phyloP scores from a whole-genome alignment of 2,888 invertebrate genomes.

The Blastobasis adustella region DNA sequence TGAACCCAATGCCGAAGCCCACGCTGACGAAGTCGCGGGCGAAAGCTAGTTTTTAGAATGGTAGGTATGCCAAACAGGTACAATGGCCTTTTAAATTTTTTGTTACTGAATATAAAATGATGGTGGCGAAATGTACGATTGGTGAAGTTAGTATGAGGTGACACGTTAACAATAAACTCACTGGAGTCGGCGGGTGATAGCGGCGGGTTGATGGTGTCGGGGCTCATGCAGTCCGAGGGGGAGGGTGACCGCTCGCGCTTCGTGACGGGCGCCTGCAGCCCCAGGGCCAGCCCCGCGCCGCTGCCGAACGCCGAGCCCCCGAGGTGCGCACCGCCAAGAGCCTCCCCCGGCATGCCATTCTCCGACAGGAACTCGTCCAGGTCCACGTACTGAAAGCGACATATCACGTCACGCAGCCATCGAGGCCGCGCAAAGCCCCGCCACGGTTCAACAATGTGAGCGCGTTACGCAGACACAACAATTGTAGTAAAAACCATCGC shows the following conservation, averaged over 20 bases:
- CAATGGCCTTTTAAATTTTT: no score
- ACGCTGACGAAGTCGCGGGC: no score
- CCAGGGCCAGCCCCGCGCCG: slow-evolving; percentile 73
- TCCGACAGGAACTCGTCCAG: slow-evolving; percentile 97
- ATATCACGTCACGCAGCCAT: slow-evolving; percentile 19
- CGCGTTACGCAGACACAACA: not conserved
- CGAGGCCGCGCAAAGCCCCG: slow-evolving; percentile 6
- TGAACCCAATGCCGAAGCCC: no score
- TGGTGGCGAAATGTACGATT: no score
- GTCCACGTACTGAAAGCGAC: slow-evolving; percentile 89
- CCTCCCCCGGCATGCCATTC: slow-evolving; percentile 93
- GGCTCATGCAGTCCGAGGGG: slow-evolving; percentile 92
- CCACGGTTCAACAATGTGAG: not conserved
- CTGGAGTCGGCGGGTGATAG: slow-evolving; percentile 93
- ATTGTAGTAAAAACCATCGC: slow-evolving; percentile 1
- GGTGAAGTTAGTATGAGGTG: not conserved
- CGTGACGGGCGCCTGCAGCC: slow-evolving; percentile 81
- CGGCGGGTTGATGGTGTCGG: slow-evolving; percentile 90
- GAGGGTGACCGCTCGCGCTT: slow-evolving; percentile 91
- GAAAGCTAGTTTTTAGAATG: no score
- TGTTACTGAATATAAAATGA: no score
- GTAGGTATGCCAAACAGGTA: no score
- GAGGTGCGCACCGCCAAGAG: slow-evolving; percentile 77
- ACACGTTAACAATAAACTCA: slow-evolving; percentile 63
- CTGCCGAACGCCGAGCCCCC: slow-evolving; percentile 78